Evolutionary conservation across 2,888 invertebrate species (phyloP).

Genomic region (Nezara viridula): DNA sequence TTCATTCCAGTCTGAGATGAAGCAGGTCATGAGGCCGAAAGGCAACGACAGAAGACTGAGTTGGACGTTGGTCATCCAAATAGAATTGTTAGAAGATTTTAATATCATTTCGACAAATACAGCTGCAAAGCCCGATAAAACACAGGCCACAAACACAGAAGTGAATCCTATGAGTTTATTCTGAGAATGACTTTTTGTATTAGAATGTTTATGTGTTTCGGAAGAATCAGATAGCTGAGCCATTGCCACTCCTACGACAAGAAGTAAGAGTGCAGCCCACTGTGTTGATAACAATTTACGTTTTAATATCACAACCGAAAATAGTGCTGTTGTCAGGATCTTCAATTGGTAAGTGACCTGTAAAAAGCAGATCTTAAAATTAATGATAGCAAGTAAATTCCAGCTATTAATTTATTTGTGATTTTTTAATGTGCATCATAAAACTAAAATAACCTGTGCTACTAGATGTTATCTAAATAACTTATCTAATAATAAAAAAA

Average conservation of each 20-base stretch:
- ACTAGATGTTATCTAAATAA: too few relatives aligned
- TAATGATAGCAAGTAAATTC: too few relatives aligned
- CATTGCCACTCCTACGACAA: constrained; percentile 86
- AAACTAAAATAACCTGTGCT: too few relatives aligned
- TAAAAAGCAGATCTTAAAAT: too few relatives aligned
- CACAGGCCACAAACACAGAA: constrained; percentile 88
- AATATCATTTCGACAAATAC: constrained; percentile 99
- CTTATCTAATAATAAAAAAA: too few relatives aligned
- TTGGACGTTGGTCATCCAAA: constrained; percentile 99
- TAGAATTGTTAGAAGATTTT: constrained; percentile 91
- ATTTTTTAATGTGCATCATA: too few relatives aligned
- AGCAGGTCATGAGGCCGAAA: constrained; percentile 87
- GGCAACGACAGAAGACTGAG: constrained; percentile 92
- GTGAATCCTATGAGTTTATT: constrained; percentile 84
- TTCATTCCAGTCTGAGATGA: constrained; percentile 75
- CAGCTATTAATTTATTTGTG: too few relatives aligned
- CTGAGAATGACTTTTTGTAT: constrained; percentile 71
- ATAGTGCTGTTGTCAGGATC: constrained; percentile 98
- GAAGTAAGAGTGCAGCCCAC: constrained; percentile 87
- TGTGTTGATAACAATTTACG: constrained; percentile 82
- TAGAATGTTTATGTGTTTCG: constrained; percentile 63
- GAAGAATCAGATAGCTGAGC: constrained; percentile 70
- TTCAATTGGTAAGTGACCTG: constrained; percentile 98
- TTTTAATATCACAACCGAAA: constrained; percentile 90
- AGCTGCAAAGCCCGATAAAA: constrained; percentile 96